phyloP scores from a whole-genome alignment of 2,888 invertebrate species.

The Trachelus stipa region DNA sequence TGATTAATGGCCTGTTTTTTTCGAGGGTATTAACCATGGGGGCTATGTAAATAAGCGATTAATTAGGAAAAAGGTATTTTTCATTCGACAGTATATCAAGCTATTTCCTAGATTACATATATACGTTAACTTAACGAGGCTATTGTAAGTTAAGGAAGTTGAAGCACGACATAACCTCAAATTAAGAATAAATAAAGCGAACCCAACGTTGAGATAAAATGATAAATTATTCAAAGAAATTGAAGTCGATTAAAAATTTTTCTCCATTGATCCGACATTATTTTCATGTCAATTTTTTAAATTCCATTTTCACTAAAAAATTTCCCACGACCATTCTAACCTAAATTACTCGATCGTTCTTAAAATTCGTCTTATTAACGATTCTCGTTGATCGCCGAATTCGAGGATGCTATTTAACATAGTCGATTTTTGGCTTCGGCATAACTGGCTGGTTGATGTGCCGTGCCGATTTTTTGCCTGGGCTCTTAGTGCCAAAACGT shows the following conservation, averaged over 20 bases:
- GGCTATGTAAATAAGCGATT: constrained; percentile 24
- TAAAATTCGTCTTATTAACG: too few relatives aligned
- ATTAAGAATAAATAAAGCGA: background rate
- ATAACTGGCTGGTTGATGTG: background rate
- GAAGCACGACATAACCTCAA: background rate
- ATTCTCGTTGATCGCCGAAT: background rate
- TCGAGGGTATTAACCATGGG: constrained; percentile 17
- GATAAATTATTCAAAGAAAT: background rate
- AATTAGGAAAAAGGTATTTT: constrained; percentile 23
- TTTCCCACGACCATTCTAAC: too few relatives aligned
- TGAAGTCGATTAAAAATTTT: background rate
- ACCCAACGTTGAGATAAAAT: background rate
- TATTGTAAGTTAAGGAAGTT: background rate
- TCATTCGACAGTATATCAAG: constrained; percentile 10
- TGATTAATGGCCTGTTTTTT: constrained; percentile 21
- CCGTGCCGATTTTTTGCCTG: constrained; percentile 39
- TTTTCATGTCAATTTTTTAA: background rate
- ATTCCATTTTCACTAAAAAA: too few relatives aligned
- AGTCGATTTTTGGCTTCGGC: background rate
- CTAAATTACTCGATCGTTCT: too few relatives aligned
- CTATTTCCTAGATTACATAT: background rate
- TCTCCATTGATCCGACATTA: background rate
- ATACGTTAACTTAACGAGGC: background rate
- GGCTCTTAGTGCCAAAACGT: constrained; percentile 61
- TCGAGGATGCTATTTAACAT: background rate